Evolutionary conservation across 2,797 vertebrate species (phyloP).

Genomic region (Acrossocheilus fasciatus): DNA sequence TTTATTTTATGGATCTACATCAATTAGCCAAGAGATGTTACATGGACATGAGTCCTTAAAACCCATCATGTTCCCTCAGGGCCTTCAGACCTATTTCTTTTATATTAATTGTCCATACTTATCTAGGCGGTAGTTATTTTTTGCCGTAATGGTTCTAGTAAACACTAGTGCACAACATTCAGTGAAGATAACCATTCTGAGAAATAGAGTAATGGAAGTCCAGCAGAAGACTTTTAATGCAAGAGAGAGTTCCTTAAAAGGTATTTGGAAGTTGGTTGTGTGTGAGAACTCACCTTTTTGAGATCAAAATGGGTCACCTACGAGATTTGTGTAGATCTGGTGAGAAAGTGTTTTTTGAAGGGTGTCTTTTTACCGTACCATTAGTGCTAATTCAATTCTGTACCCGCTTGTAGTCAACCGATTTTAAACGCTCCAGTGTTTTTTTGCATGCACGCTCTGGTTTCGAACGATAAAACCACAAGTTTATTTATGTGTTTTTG

Average conservation of each 20-base stretch:
- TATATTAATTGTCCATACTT: constrained; percentile 22
- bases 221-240: constrained; percentile 1
- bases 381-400: too few relatives aligned
- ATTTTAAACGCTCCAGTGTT: too few relatives aligned
- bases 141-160: constrained; percentile 16
- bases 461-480: too few relatives aligned
- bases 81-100: neutral
- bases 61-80: constrained; percentile 2
- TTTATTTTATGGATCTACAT: constrained; percentile 37
- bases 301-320: too few relatives aligned
- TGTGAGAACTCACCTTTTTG: too few relatives aligned
- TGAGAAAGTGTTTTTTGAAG: too few relatives aligned
- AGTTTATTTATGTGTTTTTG: too few relatives aligned
- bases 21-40: constrained; percentile 20
- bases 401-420: too few relatives aligned
- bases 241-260: constrained; percentile 8
- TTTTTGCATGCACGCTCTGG: too few relatives aligned
- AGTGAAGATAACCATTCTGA: constrained; percentile 22
- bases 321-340: too few relatives aligned
- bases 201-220: constrained; percentile 35
- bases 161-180: constrained; percentile 9
- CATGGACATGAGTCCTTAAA: neutral
- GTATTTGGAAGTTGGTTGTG: constrained; percentile 5
- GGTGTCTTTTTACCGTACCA: too few relatives aligned
- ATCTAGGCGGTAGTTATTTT: constrained; percentile 24